These are phyloP conservation scores for Phalloptychus januarius DNA, from an alignment of 2,797 vertebrate species.

Conservation along the genomic window DNA sequence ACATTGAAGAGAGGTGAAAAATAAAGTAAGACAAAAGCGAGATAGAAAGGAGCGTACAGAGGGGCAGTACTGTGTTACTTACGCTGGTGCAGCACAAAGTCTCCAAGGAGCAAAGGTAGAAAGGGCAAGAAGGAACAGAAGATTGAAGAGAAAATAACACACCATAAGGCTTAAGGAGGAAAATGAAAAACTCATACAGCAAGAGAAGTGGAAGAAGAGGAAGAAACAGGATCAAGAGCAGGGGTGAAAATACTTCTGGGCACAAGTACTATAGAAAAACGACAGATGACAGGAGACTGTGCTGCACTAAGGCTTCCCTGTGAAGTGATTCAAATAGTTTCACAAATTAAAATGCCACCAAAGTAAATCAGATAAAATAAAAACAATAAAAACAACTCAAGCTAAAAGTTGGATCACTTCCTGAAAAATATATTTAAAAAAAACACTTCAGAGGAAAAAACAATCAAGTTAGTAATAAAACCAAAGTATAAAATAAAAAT, in stretches of 20 bases:
- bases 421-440: neutral
- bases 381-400: neutral
- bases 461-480: neutral
- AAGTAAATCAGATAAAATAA: neutral
- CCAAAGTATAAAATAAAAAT: neutral
- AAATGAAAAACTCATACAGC: slow-evolving; percentile 41
- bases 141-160: slow-evolving; percentile 74
- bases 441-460: neutral
- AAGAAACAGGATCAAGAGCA: slow-evolving; percentile 14
- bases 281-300: slow-evolving; percentile 13
- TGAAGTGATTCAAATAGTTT: neutral
- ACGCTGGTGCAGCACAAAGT: slow-evolving; percentile 78
- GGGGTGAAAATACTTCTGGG: neutral
- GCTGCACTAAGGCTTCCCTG: neutral
- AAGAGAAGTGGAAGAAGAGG: slow-evolving; percentile 9
- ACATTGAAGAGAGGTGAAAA: slow-evolving; percentile 26
- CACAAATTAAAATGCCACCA: neutral
- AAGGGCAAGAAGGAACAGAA: slow-evolving; percentile 78
- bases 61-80: slow-evolving; percentile 66
- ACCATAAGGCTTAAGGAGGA: slow-evolving; percentile 56
- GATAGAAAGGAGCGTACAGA: slow-evolving; percentile 11
- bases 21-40: slow-evolving; percentile 20
- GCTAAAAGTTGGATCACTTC: neutral
- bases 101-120: slow-evolving; percentile 71
- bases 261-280: slow-evolving; percentile 9